Conservation (phyloP, 2,113 vertebrate genomes). For the Thunnus maccoyii region DNA sequence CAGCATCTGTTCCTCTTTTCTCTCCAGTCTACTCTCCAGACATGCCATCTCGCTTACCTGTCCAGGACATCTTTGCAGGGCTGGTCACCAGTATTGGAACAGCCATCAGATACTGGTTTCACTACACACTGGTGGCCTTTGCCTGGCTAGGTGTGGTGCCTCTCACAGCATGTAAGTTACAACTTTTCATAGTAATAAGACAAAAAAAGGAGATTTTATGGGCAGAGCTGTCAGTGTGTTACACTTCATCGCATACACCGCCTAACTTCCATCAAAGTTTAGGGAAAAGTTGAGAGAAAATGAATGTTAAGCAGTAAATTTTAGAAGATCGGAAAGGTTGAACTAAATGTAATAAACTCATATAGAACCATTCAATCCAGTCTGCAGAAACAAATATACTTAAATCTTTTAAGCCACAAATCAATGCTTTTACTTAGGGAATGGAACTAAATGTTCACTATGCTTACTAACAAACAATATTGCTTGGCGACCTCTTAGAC, state of each 20-base stretch:
- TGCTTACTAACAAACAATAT: not conserved
- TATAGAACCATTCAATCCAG: not conserved
- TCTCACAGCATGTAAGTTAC: conserved; percentile 97
- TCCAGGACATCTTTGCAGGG: conserved; percentile 99
- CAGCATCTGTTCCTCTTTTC: not conserved
- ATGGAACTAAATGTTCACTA: conserved; percentile 3
- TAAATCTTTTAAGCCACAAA: not conserved
- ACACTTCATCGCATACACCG: not conserved
- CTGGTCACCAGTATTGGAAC: conserved; percentile 99
- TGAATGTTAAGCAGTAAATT: not conserved
- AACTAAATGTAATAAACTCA: not conserved
- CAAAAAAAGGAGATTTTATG: not conserved
- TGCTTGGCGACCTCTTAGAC: not conserved
- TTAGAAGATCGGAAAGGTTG: not conserved
- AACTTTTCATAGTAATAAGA: not conserved
- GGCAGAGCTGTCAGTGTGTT: not conserved
- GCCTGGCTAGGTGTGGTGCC: conserved; percentile 99
- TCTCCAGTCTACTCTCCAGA: conserved; percentile 96
- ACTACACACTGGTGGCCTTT: conserved; percentile 99
- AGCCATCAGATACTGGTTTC: conserved; percentile 99
- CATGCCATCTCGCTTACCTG: conserved; percentile 98
- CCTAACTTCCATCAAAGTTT: not conserved
- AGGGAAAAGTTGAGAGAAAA: not conserved
- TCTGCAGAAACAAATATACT: not conserved
- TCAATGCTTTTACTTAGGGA: not conserved